Percentiles rank a stretch among this genome's conserved stretches.
phyloP scores from a whole-genome alignment of 1,140 invertebrate species.

The Scaptodrosophila lebanonensis region DNA sequence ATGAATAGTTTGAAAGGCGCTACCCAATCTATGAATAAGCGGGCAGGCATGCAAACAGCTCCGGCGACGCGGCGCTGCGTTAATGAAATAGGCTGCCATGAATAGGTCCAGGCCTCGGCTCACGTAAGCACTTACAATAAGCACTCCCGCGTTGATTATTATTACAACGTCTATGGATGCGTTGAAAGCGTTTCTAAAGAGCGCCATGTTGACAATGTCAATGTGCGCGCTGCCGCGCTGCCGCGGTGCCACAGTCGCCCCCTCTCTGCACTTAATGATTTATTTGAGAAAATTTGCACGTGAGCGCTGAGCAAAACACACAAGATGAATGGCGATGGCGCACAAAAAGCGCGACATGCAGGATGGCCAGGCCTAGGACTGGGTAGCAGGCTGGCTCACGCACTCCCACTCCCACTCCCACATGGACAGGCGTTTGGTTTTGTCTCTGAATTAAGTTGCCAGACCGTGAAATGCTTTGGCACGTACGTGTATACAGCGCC shows the following conservation, averaged over 20 bases:
- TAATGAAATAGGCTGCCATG: background rate
- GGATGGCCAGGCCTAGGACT: no score
- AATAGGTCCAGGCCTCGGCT: constrained; percentile 13
- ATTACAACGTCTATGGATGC: no score
- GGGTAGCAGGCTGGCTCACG: constrained; percentile 14
- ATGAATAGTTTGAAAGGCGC: constrained; percentile 44
- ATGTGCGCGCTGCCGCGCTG: constrained; percentile 47
- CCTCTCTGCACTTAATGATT: constrained; percentile 66
- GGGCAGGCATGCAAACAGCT: constrained; percentile 10
- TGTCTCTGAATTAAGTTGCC: constrained; percentile 66
- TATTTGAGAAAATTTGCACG: constrained; percentile 74
- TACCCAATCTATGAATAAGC: constrained; percentile 57
- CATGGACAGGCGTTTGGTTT: constrained; percentile 2
- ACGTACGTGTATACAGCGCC: constrained; percentile 70
- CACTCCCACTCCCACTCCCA: constrained; percentile 16
- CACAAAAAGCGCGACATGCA: constrained; percentile 2
- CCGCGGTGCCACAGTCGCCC: constrained; percentile 9
- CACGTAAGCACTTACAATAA: constrained; percentile 54
- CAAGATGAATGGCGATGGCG: constrained; percentile 60
- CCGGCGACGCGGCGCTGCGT: background rate
- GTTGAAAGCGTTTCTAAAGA: constrained; percentile 53
- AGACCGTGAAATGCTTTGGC: constrained; percentile 73
- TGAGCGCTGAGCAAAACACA: constrained; percentile 47
- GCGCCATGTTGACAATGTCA: constrained; percentile 59
- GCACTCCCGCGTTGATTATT: constrained; percentile 67